phyloP scores from a whole-genome alignment of 1,140 invertebrate genomes.

The Penaeus chinensis region DNA sequence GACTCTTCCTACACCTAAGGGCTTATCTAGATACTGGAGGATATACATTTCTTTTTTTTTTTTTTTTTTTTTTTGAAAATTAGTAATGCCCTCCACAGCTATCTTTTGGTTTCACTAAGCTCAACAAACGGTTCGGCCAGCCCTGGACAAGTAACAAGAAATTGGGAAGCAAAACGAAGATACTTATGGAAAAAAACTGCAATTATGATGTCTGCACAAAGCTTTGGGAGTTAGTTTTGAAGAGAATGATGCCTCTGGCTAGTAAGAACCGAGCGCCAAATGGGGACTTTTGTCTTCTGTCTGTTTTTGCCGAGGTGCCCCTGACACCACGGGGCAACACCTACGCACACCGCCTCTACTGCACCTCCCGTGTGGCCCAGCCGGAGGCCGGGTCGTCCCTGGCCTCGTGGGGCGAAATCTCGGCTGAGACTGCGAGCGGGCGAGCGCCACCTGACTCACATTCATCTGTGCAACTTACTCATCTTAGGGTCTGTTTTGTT shows the following conservation, averaged over 20 bases:
- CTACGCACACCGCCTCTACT: conserved; percentile 30
- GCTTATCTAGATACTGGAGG: conserved; percentile 47
- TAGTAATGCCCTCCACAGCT: conserved; percentile 53
- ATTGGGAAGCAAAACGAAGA: conserved; percentile 48
- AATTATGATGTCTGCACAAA: conserved; percentile 37
- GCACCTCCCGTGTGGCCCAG: background rate
- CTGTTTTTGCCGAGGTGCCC: conserved; percentile 7
- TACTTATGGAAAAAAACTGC: conserved; percentile 42
- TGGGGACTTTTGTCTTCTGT: background rate
- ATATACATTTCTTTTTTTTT: conserved; percentile 11
- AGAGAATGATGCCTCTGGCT: conserved; percentile 30
- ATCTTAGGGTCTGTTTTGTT: too few relatives aligned
- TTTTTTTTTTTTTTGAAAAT: conserved; percentile 22
- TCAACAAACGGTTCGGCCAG: conserved; percentile 59
- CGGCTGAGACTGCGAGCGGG: too few relatives aligned
- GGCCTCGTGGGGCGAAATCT: background rate
- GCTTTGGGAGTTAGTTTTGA: conserved; percentile 44
- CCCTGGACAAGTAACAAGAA: conserved; percentile 51
- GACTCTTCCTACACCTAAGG: conserved; percentile 50
- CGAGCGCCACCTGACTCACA: too few relatives aligned
- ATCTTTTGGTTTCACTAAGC: conserved; percentile 47
- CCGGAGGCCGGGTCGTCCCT: background rate
- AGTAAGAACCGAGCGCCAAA: conserved; percentile 10
- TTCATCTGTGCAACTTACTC: too few relatives aligned
- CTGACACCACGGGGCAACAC: conserved; percentile 9